Conservation (phyloP, 2,113 vertebrate genomes). For the Dicerorhinus sumatrensis region DNA sequence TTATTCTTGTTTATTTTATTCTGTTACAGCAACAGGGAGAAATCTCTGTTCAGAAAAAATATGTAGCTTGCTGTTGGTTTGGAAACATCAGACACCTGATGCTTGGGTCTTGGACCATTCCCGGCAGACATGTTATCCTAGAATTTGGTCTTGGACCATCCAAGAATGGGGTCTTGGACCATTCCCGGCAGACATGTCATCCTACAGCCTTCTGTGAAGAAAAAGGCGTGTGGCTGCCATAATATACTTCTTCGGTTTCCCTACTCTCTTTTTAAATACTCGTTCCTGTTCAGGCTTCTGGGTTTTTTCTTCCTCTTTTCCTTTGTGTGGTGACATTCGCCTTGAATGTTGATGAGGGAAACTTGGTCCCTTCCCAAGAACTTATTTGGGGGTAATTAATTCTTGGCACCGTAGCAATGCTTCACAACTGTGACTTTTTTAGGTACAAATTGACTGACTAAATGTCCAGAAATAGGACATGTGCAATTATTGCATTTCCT, state of each 20-base stretch:
- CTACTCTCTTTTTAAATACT: slow-evolving; percentile 45
- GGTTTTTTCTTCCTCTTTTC: slow-evolving; percentile 62
- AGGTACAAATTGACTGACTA: slow-evolving; percentile 81
- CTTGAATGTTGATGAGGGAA: slow-evolving; percentile 82
- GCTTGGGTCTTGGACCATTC: neutral
- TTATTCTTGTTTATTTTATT: neutral
- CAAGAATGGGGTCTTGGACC: neutral
- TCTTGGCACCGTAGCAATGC: slow-evolving; percentile 82
- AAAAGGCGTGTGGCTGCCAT: neutral
- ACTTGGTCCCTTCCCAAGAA: slow-evolving; percentile 85
- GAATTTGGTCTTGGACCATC: neutral
- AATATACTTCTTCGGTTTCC: slow-evolving; percentile 46
- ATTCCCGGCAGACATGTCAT: neutral
- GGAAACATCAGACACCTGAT: neutral
- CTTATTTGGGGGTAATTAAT: slow-evolving; percentile 88
- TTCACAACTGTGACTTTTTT: slow-evolving; percentile 84
- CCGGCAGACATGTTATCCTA: too few relatives aligned
- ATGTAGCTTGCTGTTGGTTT: slow-evolving; percentile 29
- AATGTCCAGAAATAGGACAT: slow-evolving; percentile 82
- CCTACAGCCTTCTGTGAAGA: neutral
- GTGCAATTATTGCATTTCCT: slow-evolving; percentile 80
- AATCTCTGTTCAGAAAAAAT: slow-evolving; percentile 30
- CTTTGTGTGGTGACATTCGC: slow-evolving; percentile 31
- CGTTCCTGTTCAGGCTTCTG: slow-evolving; percentile 69
- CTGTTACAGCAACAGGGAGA: neutral